Evolutionary conservation across 2,113 vertebrate genomes (phyloP), one percentile per base, ranked within the genome.

Genomic region (Plectropomus leopardus): DNA sequence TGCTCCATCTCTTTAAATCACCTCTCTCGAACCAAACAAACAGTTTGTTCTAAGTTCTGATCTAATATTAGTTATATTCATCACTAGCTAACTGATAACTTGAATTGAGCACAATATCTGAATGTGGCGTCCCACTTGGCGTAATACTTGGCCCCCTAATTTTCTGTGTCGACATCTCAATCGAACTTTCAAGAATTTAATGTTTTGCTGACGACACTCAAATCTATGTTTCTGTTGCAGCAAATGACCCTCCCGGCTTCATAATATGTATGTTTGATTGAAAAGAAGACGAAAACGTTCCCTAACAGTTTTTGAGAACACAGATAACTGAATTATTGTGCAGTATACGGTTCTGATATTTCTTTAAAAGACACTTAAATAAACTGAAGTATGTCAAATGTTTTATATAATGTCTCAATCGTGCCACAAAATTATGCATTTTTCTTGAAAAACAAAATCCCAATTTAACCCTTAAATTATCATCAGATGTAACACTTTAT

Each of bases 401-500:
- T 7, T 10, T 21, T 13, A 19, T 42, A 7, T 26, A 21, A 54
- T 70, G 23, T 16, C 50, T 26, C 9, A 44, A 42, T 69, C 16
- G 15, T 16, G n/a, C n/a, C 21, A 32, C 5, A 50, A 51, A 16
- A 51, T 6, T n/a, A 15, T 36, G 15, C 23, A n/a, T 67, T 34
- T 51, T 34, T 16, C 15, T 17, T 21, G 0, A 10, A 28, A 16
- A 34, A 23, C 17, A 10, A 40, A 40, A 40, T 26, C 45, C 68
- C 60, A 73, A 59, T 42, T 65, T 51, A 44, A 66, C 32, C 60
- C 19, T 59, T 17, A 3, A 19, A 36, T 30, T n/a, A n/a, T 3
- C 66, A 36, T 61, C 11, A 30, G 17, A 2, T n/a, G 30, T 23
- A 34, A 67, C 72, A 76, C 67, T 72, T 81, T 63, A 3, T 76